Evolutionary conservation across 1,140 invertebrate genomes (phyloP), one percentile per base, ranked within the genome.

Genomic region (Panonychus citri): DNA sequence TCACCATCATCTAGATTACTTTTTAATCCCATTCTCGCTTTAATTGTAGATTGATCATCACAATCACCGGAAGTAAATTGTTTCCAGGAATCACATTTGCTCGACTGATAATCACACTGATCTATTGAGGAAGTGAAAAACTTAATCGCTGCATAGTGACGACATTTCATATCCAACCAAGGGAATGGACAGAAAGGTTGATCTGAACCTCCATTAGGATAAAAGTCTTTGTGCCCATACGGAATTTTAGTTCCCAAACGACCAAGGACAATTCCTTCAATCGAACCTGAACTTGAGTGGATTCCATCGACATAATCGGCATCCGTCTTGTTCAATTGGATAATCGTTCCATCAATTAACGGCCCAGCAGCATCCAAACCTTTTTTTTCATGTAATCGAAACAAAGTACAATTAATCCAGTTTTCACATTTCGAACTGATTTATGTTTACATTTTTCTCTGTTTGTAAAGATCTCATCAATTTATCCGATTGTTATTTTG

Each of bases 221-320:
- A 89, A 65, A 89, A 91, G 67, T 91, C 87, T 0, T 89, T 83
- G 64, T 94, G 82, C 0, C 82, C 87, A 77, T 84, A 81, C 0
- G 84, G 81, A 66, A 88, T 81, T 70, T 79, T 82, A 1, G 81
- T 81, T 3, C 85, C 85, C 12, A 88, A 21, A 42, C 62, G 8
- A 49, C 60, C 59, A 7, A 42, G 19, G 7, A 52, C 5, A n/a
- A n/a, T 19, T n/a, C 60, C 7, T 54, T 17, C 34, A 34, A 25
- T 37, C 15, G 40, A n/a, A 53, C 65, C 64, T 46, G 68, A 74
- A 59, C 78, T 77, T 0, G 77, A 81, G 57, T 84, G 82, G 57
- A 83, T 79, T 0, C 79, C 72, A 62, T 83, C 81, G 0, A 84
- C 81, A 55, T 79, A 81, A 13, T 71, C 66, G 1, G 81, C 82